phyloP scores from a whole-genome alignment of 1,140 invertebrate genomes.

The Papilio dardanus region DNA sequence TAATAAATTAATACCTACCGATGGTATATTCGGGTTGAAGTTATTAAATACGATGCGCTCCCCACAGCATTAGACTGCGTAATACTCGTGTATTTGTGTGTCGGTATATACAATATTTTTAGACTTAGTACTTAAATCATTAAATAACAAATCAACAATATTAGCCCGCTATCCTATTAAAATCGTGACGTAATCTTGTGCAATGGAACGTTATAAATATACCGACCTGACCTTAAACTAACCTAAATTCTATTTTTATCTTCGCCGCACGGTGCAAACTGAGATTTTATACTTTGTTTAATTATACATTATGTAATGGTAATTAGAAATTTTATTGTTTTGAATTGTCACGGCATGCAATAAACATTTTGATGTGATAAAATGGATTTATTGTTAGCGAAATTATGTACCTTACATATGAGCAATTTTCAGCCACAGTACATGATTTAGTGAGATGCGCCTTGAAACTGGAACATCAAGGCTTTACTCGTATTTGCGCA shows the following conservation, averaged over 20 bases:
- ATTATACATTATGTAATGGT: background rate
- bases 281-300: background rate
- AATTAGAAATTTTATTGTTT: background rate
- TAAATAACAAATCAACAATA: background rate
- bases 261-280: background rate
- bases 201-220: constrained; percentile 12
- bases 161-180: background rate
- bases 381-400: background rate
- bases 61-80: no score
- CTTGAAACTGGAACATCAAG: background rate
- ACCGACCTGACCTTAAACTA: constrained; percentile 22
- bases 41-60: no score
- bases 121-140: background rate
- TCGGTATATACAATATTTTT: no score
- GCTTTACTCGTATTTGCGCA: background rate
- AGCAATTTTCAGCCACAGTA: background rate
- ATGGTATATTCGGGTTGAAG: background rate
- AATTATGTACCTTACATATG: background rate
- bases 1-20: background rate
- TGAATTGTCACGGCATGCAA: background rate
- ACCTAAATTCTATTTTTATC: constrained; percentile 20
- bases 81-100: no score
- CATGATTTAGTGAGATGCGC: background rate
- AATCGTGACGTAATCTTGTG: background rate
- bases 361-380: background rate